A percentile compares a stretch with the other conserved stretches of the same genome.
Evolutionary conservation across 2,888 invertebrate genomes (phyloP).

Genomic region (Allolobophora icterica): DNA sequence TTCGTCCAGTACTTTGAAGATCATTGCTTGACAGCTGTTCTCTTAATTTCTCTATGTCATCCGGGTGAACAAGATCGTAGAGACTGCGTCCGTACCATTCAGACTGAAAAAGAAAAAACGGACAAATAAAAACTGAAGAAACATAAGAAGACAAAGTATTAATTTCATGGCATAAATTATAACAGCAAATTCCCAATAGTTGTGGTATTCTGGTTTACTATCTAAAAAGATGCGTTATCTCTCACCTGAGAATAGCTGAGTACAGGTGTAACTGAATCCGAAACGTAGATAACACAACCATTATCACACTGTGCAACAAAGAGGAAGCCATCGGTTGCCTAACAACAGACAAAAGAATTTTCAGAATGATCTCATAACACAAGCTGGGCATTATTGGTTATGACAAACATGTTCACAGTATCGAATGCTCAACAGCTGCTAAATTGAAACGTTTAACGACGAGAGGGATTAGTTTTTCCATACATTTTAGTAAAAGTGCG

Average conservation of each 20-base stretch:
- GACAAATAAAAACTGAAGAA: not conserved
- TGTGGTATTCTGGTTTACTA: not conserved
- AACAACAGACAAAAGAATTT: slow-evolving; percentile 40
- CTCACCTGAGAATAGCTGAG: slow-evolving; percentile 88
- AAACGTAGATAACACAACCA: slow-evolving; percentile 95
- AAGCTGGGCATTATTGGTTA: not conserved
- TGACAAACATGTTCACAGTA: not conserved
- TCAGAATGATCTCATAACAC: not conserved
- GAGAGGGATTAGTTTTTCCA: too few relatives aligned
- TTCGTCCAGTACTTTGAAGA: slow-evolving; percentile 87
- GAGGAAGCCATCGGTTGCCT: slow-evolving; percentile 96
- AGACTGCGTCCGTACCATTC: slow-evolving; percentile 95
- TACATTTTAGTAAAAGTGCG: too few relatives aligned
- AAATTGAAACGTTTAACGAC: too few relatives aligned
- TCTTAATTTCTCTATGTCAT: slow-evolving; percentile 90
- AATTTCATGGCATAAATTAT: not conserved
- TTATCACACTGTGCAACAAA: slow-evolving; percentile 96
- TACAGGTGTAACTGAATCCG: slow-evolving; percentile 96
- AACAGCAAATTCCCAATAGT: not conserved
- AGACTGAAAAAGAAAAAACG: slow-evolving; percentile 70
- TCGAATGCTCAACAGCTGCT: not conserved
- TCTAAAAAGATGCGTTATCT: not conserved
- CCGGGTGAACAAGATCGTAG: slow-evolving; percentile 95
- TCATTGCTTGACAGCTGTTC: slow-evolving; percentile 97
- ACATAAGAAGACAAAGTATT: not conserved